Evolutionary conservation across 2,888 invertebrate species (phyloP).

Genomic region (Cotesia congregata): DNA sequence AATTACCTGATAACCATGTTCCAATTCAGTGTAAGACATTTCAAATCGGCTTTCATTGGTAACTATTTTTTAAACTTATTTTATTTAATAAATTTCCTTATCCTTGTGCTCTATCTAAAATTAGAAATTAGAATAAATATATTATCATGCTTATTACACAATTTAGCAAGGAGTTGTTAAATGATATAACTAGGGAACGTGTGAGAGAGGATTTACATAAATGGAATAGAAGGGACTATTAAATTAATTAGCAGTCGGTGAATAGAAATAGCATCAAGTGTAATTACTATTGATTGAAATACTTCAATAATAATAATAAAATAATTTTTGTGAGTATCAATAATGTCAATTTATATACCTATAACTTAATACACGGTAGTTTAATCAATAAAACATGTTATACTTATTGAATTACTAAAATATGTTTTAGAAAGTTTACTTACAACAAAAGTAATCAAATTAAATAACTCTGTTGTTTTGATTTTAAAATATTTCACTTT

Average conservation of each 20-base stretch:
- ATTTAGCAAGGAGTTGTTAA: no score
- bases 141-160: background rate
- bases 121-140: background rate
- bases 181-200: background rate
- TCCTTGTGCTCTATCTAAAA: conserved; percentile 2
- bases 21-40: conserved; percentile 94
- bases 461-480: background rate
- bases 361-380: background rate
- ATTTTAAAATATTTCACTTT: background rate
- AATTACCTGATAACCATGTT: conserved; percentile 92
- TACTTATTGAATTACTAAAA: background rate
- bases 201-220: background rate
- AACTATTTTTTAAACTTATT: conserved; percentile 31
- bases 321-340: background rate
- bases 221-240: background rate
- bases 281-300: background rate
- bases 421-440: background rate
- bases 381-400: background rate
- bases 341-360: background rate
- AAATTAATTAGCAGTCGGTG: background rate
- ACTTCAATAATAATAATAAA: background rate
- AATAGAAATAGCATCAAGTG: background rate
- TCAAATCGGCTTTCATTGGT: conserved; percentile 65
- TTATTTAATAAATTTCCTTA: background rate
- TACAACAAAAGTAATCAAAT: background rate